Evolutionary conservation across 2,797 vertebrate genomes (phyloP).

Genomic region (Acanthopagrus latus): DNA sequence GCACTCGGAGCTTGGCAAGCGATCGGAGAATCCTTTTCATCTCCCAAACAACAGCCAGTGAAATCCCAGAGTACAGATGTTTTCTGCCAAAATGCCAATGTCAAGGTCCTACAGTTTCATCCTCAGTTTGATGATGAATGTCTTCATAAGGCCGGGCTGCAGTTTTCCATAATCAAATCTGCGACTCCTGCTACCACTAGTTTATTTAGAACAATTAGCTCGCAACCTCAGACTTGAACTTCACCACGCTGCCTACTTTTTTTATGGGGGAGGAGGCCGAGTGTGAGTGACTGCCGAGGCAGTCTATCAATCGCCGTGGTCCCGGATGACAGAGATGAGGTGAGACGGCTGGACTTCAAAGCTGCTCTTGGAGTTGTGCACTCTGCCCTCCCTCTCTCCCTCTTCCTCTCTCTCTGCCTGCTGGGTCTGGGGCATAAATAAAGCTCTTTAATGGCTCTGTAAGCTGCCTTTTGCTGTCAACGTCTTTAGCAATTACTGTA

Average conservation of each 20-base stretch:
- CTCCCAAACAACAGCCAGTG: conserved; percentile 68
- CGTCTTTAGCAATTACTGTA: conserved; percentile 86
- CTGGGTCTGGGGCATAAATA: conserved; percentile 85
- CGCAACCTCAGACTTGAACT: conserved; percentile 76
- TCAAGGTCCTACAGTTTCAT: conserved; percentile 73
- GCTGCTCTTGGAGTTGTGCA: conserved; percentile 77
- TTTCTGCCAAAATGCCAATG: conserved; percentile 69
- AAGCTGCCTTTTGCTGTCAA: conserved; percentile 86
- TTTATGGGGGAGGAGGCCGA: conserved; percentile 55
- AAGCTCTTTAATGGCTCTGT: conserved; percentile 85
- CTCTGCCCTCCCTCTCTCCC: conserved; percentile 77
- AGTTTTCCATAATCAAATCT: conserved; percentile 69
- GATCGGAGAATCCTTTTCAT: conserved; percentile 76
- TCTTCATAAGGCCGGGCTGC: conserved; percentile 64
- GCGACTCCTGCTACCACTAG: conserved; percentile 70
- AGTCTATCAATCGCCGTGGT: conserved; percentile 79
- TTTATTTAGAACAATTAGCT: conserved; percentile 76
- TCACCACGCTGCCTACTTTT: conserved; percentile 53
- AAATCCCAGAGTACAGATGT: conserved; percentile 74
- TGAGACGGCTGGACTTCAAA: conserved; percentile 86
- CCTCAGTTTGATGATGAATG: conserved; percentile 69
- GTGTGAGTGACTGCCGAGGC: conserved; percentile 71
- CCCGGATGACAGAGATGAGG: conserved; percentile 83
- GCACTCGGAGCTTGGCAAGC: conserved; percentile 71
- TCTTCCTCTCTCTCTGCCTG: conserved; percentile 70